phyloP scores from a whole-genome alignment of 2,888 invertebrate species.

The Torymus tubicola region DNA sequence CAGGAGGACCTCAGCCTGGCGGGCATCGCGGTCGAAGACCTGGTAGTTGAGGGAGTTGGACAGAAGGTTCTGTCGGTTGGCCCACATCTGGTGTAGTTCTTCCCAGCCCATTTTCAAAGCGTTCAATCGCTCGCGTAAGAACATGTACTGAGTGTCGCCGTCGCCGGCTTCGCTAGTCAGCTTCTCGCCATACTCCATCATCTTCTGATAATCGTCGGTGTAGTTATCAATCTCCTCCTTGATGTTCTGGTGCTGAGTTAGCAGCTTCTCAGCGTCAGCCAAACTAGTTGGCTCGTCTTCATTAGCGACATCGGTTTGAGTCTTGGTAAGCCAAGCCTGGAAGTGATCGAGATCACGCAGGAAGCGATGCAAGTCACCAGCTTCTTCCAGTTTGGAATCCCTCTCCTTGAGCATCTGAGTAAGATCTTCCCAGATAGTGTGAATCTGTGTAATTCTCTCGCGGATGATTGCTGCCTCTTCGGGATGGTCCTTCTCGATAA shows the following conservation, averaged over 20 bases:
- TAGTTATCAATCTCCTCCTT: constrained; percentile 99
- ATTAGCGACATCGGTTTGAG: constrained; percentile 98
- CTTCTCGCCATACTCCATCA: constrained; percentile 99
- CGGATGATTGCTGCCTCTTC: constrained; percentile 94
- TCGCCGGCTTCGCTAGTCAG: constrained; percentile 88
- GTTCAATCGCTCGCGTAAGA: constrained; percentile 97
- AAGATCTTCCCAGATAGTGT: constrained; percentile 96
- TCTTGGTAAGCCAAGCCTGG: constrained; percentile 99
- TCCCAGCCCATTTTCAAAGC: constrained; percentile 99
- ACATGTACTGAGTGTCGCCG: constrained; percentile 99
- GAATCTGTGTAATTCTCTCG: constrained; percentile 93
- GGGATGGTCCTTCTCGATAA: constrained; percentile 95
- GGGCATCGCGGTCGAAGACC: constrained; percentile 96
- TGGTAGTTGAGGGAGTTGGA: constrained; percentile 97
- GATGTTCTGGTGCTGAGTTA: constrained; percentile 98
- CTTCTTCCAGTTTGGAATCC: constrained; percentile 98
- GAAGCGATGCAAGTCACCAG: constrained; percentile 98
- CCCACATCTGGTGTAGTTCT: constrained; percentile 99
- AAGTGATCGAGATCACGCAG: constrained; percentile 99
- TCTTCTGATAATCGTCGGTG: constrained; percentile 97
- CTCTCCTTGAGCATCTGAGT: constrained; percentile 98
- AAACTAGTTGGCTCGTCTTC: constrained; percentile 96
- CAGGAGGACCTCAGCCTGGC: constrained; percentile 97
- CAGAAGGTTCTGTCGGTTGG: constrained; percentile 95
- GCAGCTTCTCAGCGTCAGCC: constrained; percentile 96